Percentiles rank a stretch among this genome's conserved stretches.
phyloP scores from a whole-genome alignment of 2,797 vertebrate genomes.

The Cichlasoma orientale region DNA sequence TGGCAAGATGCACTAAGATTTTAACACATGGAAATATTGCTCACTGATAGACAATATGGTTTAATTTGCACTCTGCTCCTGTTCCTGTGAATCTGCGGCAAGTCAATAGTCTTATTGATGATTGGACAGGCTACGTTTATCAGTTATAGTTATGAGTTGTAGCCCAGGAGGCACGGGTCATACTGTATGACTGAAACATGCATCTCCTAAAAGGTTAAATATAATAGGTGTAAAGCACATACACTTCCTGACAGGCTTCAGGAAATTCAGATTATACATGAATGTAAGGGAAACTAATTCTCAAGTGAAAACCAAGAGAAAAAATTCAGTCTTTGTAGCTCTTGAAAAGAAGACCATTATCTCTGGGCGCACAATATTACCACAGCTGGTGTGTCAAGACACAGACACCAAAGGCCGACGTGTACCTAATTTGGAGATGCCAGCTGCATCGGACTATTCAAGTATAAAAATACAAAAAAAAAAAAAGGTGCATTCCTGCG shows the following conservation, averaged over 20 bases:
- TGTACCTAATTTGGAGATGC: background rate
- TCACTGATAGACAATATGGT: constrained; percentile 7
- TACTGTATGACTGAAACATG: constrained; percentile 1
- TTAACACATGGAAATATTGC: constrained; percentile 3
- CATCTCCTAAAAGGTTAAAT: background rate
- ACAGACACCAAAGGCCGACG: background rate
- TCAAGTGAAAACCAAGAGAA: background rate
- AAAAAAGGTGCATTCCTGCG: background rate
- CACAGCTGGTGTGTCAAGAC: background rate
- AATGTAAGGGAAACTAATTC: background rate
- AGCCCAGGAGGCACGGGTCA: background rate
- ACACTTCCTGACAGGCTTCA: background rate
- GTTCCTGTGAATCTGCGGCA: background rate
- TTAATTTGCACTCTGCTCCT: background rate
- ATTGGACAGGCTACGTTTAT: constrained; percentile 4
- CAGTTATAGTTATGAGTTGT: background rate
- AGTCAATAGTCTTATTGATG: background rate
- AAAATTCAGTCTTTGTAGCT: background rate
- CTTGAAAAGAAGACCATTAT: background rate
- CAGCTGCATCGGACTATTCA: background rate
- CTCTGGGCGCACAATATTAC: background rate
- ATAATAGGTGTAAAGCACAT: background rate
- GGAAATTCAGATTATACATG: background rate
- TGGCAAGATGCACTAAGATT: constrained; percentile 31
- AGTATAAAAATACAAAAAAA: background rate